Conservation (phyloP, 2,797 vertebrate species). For the Enteromius trimaculatus region DNA sequence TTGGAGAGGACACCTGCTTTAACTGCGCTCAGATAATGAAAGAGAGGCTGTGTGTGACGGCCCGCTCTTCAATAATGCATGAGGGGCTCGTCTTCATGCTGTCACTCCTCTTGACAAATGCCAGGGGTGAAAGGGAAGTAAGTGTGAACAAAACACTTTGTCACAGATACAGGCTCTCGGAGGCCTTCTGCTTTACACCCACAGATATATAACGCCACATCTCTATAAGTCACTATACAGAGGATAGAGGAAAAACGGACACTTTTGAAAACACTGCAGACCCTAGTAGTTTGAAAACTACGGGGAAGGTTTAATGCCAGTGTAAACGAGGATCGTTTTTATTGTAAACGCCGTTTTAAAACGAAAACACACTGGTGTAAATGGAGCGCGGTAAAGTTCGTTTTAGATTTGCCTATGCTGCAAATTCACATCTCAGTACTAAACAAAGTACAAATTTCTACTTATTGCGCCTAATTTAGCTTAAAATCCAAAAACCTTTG, state of each 20-base stretch:
- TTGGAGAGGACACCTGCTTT: conserved; percentile 32
- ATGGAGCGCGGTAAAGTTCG: too few relatives aligned
- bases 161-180: conserved; percentile 45
- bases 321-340: too few relatives aligned
- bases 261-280: too few relatives aligned
- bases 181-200: background rate
- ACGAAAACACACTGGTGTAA: too few relatives aligned
- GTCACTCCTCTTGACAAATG: conserved; percentile 68
- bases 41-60: conserved; percentile 28
- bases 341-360: too few relatives aligned
- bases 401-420: too few relatives aligned
- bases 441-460: too few relatives aligned
- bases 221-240: background rate
- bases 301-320: too few relatives aligned
- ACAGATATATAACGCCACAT: conserved; percentile 15
- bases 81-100: conserved; percentile 65
- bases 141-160: conserved; percentile 53
- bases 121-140: conserved; percentile 66
- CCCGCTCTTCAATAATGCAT: conserved; percentile 71
- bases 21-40: conserved; percentile 52
- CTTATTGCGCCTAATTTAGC: too few relatives aligned
- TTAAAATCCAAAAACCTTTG: fast-evolving
- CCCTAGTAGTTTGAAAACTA: too few relatives aligned
- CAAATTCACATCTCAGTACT: too few relatives aligned
- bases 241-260: background rate